A percentile compares a stretch with the other conserved stretches of the same genome.
Evolutionary conservation across 2,113 vertebrate species (phyloP).

Genomic region (Amblyopsis rosae): DNA sequence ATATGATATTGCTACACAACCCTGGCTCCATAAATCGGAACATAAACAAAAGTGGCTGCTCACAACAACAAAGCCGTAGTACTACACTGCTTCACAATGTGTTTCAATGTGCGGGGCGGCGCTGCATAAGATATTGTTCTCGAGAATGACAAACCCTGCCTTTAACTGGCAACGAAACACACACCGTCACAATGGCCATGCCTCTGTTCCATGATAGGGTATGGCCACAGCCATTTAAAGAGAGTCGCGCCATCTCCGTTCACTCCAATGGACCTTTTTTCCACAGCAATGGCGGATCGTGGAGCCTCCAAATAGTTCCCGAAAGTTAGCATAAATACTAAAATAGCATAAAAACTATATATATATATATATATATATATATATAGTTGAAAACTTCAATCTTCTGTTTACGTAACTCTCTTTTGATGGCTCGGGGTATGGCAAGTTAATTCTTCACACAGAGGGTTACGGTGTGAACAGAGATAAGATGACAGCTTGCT

Average conservation of each 20-base stretch:
- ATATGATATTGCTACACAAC: too few species aligned
- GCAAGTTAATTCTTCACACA: constrained; percentile 9
- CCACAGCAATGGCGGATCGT: too few species aligned
- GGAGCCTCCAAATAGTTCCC: too few species aligned
- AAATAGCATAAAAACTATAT: background rate
- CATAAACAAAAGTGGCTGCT: too few species aligned
- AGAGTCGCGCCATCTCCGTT: background rate
- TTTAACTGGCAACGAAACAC: constrained; percentile 18
- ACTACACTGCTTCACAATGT: too few species aligned
- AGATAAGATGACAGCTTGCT: constrained; percentile 32
- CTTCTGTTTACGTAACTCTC: background rate
- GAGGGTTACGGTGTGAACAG: background rate
- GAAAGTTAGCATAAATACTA: background rate
- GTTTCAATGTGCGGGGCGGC: too few species aligned
- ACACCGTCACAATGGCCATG: constrained; percentile 10
- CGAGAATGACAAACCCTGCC: background rate
- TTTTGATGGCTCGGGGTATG: background rate
- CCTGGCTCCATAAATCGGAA: background rate
- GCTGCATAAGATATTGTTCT: background rate
- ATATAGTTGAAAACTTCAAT: background rate
- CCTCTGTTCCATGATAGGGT: constrained; percentile 13
- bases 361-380: too few species aligned
- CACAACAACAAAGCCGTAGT: too few species aligned
- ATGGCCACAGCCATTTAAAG: background rate
- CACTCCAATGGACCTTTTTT: too few species aligned